phyloP scores from a whole-genome alignment of 1,140 invertebrate genomes.

The Drosophila kohkoa region DNA sequence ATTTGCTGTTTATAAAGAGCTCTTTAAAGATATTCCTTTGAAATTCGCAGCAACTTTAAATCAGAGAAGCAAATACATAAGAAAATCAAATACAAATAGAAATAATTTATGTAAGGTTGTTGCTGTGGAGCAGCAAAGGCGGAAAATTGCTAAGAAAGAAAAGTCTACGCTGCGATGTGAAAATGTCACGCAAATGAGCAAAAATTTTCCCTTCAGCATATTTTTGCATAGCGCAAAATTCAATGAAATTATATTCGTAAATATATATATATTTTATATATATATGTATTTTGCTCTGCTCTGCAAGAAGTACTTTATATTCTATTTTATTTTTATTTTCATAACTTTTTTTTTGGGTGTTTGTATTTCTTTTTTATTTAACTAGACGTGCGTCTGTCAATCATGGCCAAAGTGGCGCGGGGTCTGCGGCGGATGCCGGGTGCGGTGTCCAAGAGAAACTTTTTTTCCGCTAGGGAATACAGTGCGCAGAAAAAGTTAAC shows the following conservation, averaged over 20 bases:
- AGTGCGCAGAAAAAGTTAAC: constrained; percentile 26
- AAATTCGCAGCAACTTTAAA: constrained; percentile 25
- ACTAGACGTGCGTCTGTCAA: constrained; percentile 76
- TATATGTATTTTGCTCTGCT: constrained; percentile 2
- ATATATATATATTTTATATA: constrained; percentile 31
- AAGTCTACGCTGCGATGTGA: constrained; percentile 33
- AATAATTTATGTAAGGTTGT: constrained; percentile 38
- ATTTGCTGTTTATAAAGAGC: background rate
- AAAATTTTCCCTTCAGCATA: constrained; percentile 27
- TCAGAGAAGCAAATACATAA: constrained; percentile 63
- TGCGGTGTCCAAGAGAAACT: constrained; percentile 44
- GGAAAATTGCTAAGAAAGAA: constrained; percentile 19
- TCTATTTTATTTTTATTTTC: constrained; percentile 48
- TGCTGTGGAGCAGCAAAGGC: constrained; percentile 1
- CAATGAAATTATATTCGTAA: constrained; percentile 72
- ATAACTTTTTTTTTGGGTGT: constrained; percentile 28
- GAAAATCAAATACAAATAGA: constrained; percentile 49
- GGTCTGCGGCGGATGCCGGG: background rate
- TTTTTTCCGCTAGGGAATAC: constrained; percentile 49
- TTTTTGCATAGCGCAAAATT: constrained; percentile 36
- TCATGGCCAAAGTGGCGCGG: constrained; percentile 42
- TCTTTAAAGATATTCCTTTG: background rate
- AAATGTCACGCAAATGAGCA: constrained; percentile 73
- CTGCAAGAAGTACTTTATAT: constrained; percentile 24
- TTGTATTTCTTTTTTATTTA: constrained; percentile 54